Percentiles rank a stretch among this genome's conserved stretches.
phyloP scores from a whole-genome alignment of 2,888 invertebrate genomes.

The Acanthosepion pharaonis region DNA sequence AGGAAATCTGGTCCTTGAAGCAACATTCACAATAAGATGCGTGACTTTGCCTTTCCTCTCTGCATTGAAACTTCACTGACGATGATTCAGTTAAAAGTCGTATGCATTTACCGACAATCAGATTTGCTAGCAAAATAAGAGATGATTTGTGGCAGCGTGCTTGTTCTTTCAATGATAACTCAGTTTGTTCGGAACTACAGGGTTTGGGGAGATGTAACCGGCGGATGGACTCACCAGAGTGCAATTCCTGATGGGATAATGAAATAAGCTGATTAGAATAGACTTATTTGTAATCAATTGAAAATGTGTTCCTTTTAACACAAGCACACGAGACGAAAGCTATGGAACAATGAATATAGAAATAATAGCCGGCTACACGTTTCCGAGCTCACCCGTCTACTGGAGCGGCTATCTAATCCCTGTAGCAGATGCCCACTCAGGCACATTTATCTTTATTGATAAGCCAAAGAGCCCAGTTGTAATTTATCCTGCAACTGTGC shows the following conservation, averaged over 20 bases:
- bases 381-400: too few species aligned
- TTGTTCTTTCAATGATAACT: background rate
- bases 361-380: too few species aligned
- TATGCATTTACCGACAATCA: constrained; percentile 15
- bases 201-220: background rate
- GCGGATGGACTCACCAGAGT: background rate
- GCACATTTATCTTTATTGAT: too few species aligned
- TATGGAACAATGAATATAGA: too few species aligned
- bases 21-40: background rate
- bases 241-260: background rate
- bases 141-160: background rate
- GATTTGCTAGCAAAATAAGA: background rate
- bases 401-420: too few species aligned
- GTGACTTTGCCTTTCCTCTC: background rate
- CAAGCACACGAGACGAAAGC: too few species aligned
- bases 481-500: too few species aligned
- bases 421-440: too few species aligned
- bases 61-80: background rate
- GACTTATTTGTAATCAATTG: background rate
- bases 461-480: too few species aligned
- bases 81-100: background rate
- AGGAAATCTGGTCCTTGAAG: background rate
- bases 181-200: background rate
- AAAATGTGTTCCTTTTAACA: background rate
- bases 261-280: constrained; percentile 15